A percentile compares a stretch with the other conserved stretches of the same genome.
These are phyloP conservation scores for Trididemnum clinides DNA, from an alignment of 23 tunicate genomes.

Conservation along the genomic window DNA sequence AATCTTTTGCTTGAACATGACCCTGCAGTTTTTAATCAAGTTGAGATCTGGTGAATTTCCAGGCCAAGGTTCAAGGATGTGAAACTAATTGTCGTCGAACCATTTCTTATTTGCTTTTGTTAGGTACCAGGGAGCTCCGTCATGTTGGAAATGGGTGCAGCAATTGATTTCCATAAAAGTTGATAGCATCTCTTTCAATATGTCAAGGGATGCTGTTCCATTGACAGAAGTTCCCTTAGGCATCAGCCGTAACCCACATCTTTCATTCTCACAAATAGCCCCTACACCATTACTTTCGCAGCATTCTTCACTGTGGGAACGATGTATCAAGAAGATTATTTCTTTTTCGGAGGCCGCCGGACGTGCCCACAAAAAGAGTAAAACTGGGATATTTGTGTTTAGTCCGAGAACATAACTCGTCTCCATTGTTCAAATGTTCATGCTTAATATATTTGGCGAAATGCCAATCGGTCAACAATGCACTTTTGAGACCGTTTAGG, in stretches of 20 bases:
- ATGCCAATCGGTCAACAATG: background rate
- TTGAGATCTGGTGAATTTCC: background rate
- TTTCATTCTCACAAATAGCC: no score
- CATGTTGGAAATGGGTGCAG: no score
- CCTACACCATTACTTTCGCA: no score
- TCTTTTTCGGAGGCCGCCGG: background rate
- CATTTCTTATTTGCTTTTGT: background rate
- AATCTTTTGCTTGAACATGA: background rate
- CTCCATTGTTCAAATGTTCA: background rate
- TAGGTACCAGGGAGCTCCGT: background rate
- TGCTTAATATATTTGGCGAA: background rate
- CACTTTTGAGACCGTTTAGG: background rate
- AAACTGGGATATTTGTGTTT: no score
- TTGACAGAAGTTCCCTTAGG: background rate
- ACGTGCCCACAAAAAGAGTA: background rate
- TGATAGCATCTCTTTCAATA: background rate
- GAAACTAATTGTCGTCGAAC: background rate
- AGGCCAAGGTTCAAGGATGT: no score
- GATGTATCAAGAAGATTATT: background rate
- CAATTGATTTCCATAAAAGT: background rate
- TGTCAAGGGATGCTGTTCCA: background rate
- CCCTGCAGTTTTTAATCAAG: background rate
- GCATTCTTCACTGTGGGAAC: background rate
- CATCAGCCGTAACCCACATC: background rate
- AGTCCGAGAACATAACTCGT: background rate